Conservation (phyloP, 2,888 invertebrate genomes). For the Drosophila kuntzei region DNA sequence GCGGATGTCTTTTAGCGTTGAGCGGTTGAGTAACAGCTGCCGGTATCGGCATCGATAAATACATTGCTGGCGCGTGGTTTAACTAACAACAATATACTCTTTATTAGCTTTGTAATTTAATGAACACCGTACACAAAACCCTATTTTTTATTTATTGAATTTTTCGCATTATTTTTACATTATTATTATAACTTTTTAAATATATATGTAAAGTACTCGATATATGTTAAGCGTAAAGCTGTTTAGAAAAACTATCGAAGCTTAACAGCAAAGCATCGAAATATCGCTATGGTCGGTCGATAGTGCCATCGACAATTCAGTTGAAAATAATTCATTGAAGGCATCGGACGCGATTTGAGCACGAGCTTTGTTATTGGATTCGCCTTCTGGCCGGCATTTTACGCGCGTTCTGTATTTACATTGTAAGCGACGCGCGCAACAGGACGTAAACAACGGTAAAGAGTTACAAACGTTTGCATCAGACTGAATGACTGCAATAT, state of each 20-base stretch:
- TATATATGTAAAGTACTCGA: neutral
- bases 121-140: neutral
- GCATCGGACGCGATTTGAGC: constrained; percentile 19
- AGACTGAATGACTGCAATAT: constrained; percentile 13
- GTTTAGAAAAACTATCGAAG: neutral
- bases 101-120: neutral
- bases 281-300: neutral
- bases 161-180: neutral
- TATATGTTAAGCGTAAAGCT: neutral
- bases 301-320: constrained; percentile 27
- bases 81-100: neutral
- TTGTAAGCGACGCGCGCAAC: constrained; percentile 63
- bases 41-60: neutral
- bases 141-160: neutral
- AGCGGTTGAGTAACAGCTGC: constrained; percentile 9
- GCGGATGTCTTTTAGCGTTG: neutral
- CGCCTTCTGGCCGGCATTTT: constrained; percentile 57
- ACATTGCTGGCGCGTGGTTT: neutral
- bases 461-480: constrained; percentile 17
- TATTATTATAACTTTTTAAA: neutral
- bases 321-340: constrained; percentile 45
- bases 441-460: constrained; percentile 62
- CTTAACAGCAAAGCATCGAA: constrained; percentile 22
- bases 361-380: constrained; percentile 16
- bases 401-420: constrained; percentile 53